Base-by-base conservation (phyloP, 2,113 vertebrate genomes). In the Trinectes maculatus region DNA sequence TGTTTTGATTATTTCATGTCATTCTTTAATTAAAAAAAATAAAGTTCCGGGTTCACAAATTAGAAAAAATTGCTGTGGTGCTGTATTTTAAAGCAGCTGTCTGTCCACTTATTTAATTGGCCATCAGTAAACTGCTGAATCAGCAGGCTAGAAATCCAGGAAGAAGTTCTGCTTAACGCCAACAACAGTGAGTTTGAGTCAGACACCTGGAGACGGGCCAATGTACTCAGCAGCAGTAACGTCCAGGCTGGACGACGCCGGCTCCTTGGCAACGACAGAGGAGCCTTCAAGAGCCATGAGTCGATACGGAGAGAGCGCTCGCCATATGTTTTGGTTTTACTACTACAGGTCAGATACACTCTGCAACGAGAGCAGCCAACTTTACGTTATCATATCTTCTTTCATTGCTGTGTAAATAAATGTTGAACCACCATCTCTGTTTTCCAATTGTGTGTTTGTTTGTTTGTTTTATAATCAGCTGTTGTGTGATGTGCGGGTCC, bases 191-290 rank as follows among this genome's bases (percentile, higher is more conserved):
- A 21, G 21, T 24, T 33, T 39, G 33, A 28, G 33, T 26, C 47
- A 16, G 57, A 55, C 77, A 61, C 19, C 48, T 88, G 82, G 72
- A 83, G 22, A 36, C 10, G 2, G 48, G 47, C 72, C 71, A 81
- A n/a, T 12, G 18, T 3, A 69, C 52, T 57, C 55, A 67, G 29
- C 25, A 53, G n/a, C 46, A 22, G 24, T 26, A 10, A 60, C 47
- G 61, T 8, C 47, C 46, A 59, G 68, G 29, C 53, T 2, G 19
- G 40, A 34, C 61, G 51, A 59, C 28, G 36, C 18, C 19, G 36
- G 47, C 52, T 34, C 59, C 40, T 36, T 81, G 63, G 62, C 48
- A 66, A 49, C 42, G 12, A 28, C 31, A 40, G 37, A 37, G 48
- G 52, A 16, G 55, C 10, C 56, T 31, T 37, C 13, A 4, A 39